Base-by-base conservation (phyloP, 2,797 vertebrate species). In the Pyrocephalus nanus region DNA sequence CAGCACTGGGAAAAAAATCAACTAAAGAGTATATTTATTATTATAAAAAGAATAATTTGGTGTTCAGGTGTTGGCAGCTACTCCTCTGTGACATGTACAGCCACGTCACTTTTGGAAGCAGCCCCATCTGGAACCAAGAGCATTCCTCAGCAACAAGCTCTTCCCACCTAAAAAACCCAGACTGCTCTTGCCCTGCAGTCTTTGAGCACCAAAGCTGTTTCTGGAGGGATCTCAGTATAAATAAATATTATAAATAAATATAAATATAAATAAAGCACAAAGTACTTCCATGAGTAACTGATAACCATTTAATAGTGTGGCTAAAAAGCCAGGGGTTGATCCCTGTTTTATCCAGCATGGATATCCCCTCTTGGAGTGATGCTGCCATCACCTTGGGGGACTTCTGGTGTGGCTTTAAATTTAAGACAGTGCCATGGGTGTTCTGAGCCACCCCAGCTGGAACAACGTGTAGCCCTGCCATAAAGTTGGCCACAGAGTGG, bases 361-460 rank as follows among this genome's bases (percentile, higher is more conserved):
- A 16, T n/a, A 45, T 22, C 5, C 22, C 20, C 61, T 14, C 21
- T 5, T 1, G 3, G 29, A 54, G 48, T 1, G 3, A 48, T 48
- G 53, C 76, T 61, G 32, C 64, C 62, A 83, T n/a, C 79, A 4
- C 4, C 23, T 25, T 5, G 27, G 40, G 61, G 40, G 22, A 14
- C 34, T 32, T 67, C 22, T 55, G 10, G 21, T 17, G 48, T 48
- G 81, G 45, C 38, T 89, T 78, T 73, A 40, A 65, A 61, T 50
- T 21, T 21, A 40, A 29, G 75, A 29, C 5, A 47, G 15, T 21
- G 40, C 53, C 3, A 17, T 30, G 82, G 43, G 6, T 58, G 1
- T 34, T 53, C 82, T 25, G 50, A 67, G 83, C 64, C 75, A 66
- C 25, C 82, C 47, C 72, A 96, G 95, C 92, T 93, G 87, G 38